Evolutionary conservation across 1,140 invertebrate genomes (phyloP).

Genomic region (Bombus polaris): DNA sequence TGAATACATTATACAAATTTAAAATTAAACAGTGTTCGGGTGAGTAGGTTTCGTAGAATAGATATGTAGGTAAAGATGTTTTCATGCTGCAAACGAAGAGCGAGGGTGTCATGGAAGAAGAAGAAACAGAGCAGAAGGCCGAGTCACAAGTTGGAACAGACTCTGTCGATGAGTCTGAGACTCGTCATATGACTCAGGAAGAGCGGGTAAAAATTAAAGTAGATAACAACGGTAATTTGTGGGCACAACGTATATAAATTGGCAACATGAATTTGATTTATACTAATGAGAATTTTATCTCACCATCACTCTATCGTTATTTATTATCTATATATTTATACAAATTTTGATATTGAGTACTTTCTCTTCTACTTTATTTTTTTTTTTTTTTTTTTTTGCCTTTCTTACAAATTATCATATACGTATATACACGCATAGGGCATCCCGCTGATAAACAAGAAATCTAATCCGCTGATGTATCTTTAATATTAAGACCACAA

Average conservation of each 20-base stretch:
- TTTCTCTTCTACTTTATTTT: not conserved
- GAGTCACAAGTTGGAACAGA: conserved; percentile 71
- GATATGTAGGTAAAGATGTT: conserved; percentile 82
- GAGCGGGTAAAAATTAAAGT: conserved; percentile 79
- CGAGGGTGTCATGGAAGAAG: conserved; percentile 72
- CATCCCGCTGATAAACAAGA: conserved; percentile 3
- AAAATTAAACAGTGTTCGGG: conserved; percentile 57
- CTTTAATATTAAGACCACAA: not conserved
- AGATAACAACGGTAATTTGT: conserved; percentile 63
- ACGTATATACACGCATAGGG: not conserved
- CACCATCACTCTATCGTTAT: conserved; percentile 42
- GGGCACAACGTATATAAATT: conserved; percentile 69
- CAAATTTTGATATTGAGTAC: not conserved
- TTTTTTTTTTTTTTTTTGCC: not conserved
- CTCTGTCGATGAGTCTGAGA: conserved; percentile 74
- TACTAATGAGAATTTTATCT: conserved; percentile 23
- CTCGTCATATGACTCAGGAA: conserved; percentile 76
- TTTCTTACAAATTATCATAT: not conserved
- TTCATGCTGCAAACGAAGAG: conserved; percentile 81
- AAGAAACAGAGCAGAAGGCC: conserved; percentile 69
- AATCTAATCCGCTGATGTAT: not conserved
- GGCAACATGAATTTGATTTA: conserved; percentile 44
- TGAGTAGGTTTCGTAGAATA: conserved; percentile 80
- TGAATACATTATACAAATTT: conserved; percentile 55
- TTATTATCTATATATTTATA: conserved; percentile 23